Evolutionary conservation across 2,888 invertebrate genomes (phyloP), one percentile per base, ranked within the genome.

Genomic region (Ormyrus pomaceus): DNA sequence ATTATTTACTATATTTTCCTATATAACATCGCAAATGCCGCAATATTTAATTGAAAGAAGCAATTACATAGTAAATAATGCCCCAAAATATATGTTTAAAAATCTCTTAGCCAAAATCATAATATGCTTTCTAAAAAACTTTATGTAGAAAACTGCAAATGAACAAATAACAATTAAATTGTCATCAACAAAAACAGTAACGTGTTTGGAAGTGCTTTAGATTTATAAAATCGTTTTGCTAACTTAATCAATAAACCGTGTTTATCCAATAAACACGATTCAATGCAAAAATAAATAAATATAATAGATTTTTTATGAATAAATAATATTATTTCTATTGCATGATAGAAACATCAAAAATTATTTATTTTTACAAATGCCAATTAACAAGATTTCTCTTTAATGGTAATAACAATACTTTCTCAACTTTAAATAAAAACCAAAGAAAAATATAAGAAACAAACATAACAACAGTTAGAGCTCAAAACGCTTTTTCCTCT

Each of bases 401-500:
- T 51, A 19, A 51, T 53, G 3, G 34, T 34, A 34, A 34, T 34
- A 34, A 34, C 34, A 34, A 34, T 34, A 34, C 34, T 34, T 34
- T 34, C 4, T 34, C 34, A 55, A 55, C 10, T 55, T 55, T 11
- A 10, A 55, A n/a, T 10, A 55, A 55, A 55, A 55, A 55, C 11
- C 10, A 10, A 10, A 9, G n/a, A 55, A 55, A 55, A 55, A 11
- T 55, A 8, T 55, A 6, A 55, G 34, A 55, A 34, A 34, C 34
- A 34, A 34, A 58, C 7, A 8, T 62, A 61, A 72, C 51, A 75
- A 69, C 58, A 56, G 11, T 51, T 13, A 92, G 84, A 92, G 91
- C 90, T 94, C 94, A 92, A 95, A 95, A 89, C 93, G 93, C 91
- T 94, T 94, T 91, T 94, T 93, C 88, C 94, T 93, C 91, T 95